Base-by-base conservation (phyloP, 2,113 vertebrate genomes). In the Leiothrix lutea region DNA sequence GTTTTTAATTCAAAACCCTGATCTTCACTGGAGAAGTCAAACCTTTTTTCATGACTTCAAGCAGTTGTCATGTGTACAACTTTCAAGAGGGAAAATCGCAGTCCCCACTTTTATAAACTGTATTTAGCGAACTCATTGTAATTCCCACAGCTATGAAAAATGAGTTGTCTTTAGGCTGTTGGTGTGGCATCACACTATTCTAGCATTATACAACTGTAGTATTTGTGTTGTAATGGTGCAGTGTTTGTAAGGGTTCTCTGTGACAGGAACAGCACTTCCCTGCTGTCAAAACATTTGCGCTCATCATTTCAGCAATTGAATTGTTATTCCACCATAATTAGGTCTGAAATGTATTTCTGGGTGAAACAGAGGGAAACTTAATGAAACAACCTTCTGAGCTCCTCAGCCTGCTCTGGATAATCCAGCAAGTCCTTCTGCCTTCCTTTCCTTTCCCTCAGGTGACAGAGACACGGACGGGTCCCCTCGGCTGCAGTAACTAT, bases 401-500 rank as follows among this genome's bases (percentile, higher is more conserved):
- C 8, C 28, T 72, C 40, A 24, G 25, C 50, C 44, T 97, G 66
- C 70, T 91, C 47, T 64, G 67, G 86, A 33, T 96, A 97, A 97
- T 26, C 36, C 73, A 95, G 60, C 29, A 44, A 88, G 72, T 79
- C 22, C 53, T 95, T 95, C 90, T 80, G 36, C 82, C 29, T 96
- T 97, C 48, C 78, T 66, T 93, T 33, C 48, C 80, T 66, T 93
- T 33, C 90, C 65, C 35, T 26, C 97, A 99, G 99, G 99, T 99
- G 96, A 99, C 99, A 80, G 99, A 99, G 98, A 99, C 99, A 6
- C 98, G 99, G 93, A 99, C 99, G 3, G 99, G 99, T 92, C 99
- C 99, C 80, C 99, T 99, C 44, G 99, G 99, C 97, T 99, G 99
- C 98, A 99, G 99, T 99, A 99, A 99, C 98, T 99, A 99, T 98